Conservation (phyloP, 2,888 invertebrate genomes). For the Ichneumon xanthorius region DNA sequence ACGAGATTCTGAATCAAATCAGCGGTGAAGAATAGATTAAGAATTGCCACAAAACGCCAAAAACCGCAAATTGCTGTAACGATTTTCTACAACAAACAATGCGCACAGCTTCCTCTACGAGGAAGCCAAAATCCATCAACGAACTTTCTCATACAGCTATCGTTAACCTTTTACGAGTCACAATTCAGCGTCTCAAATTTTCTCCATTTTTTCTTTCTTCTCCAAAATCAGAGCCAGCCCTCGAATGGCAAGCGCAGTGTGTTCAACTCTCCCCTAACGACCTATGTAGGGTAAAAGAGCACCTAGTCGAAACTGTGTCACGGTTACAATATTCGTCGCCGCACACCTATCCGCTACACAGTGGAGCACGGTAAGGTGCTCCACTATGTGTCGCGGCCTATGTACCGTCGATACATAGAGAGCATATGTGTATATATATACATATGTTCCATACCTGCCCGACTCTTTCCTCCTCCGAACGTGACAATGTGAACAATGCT, state of each 20-base stretch:
- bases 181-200: too few species aligned
- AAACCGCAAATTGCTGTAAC: too few species aligned
- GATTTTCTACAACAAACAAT: too few species aligned
- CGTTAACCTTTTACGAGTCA: too few species aligned
- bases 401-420: background rate
- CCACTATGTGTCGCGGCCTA: background rate
- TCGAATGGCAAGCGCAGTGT: background rate
- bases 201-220: background rate
- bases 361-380: background rate
- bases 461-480: conserved; percentile 39
- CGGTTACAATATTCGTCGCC: conserved; percentile 52
- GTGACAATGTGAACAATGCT: conserved; percentile 64
- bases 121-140: too few species aligned
- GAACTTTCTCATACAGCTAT: too few species aligned
- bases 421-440: too few species aligned
- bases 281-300: conserved; percentile 35
- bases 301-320: conserved; percentile 60
- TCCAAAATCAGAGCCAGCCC: background rate
- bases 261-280: conserved; percentile 7
- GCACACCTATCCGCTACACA: conserved; percentile 34
- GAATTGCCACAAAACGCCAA: too few species aligned
- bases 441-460: background rate
- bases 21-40: too few species aligned
- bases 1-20: too few species aligned
- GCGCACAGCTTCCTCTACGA: too few species aligned